Percentiles rank a stretch among this genome's conserved stretches.
These are phyloP conservation scores for Dysidea cf. avara DNA, from an alignment of 37 sponge, comb jelly and placozoan genomes.

Conservation along the genomic window DNA sequence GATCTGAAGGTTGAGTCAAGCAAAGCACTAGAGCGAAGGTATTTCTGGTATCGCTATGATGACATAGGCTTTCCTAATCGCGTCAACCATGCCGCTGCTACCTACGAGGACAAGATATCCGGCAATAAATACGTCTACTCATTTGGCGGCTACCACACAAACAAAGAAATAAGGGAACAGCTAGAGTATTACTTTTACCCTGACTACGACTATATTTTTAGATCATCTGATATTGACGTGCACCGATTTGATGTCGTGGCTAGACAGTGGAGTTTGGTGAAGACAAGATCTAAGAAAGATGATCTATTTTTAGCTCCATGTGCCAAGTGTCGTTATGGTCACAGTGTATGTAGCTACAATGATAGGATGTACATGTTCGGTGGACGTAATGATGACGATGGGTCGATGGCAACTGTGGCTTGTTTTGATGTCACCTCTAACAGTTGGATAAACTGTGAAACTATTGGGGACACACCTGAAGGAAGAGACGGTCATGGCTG, in stretches of 20 bases:
- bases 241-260: slow-evolving; percentile 32
- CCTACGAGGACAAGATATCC: neutral
- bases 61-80: slow-evolving; percentile 70
- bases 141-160: slow-evolving; percentile 77
- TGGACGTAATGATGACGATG: slow-evolving; percentile 80
- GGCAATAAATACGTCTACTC: slow-evolving; percentile 47
- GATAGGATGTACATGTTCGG: slow-evolving; percentile 79
- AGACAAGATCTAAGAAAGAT: neutral
- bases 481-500: slow-evolving; percentile 71
- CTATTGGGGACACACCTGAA: slow-evolving; percentile 15
- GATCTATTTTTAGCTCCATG: no score
- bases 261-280: neutral
- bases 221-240: slow-evolving; percentile 59
- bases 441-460: slow-evolving; percentile 43
- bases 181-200: slow-evolving; percentile 6
- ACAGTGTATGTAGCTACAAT: slow-evolving; percentile 52
- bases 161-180: slow-evolving; percentile 40
- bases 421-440: slow-evolving; percentile 53
- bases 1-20: no score
- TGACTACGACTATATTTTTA: slow-evolving; percentile 36
- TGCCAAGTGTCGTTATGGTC: slow-evolving; percentile 59
- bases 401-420: slow-evolving; percentile 49
- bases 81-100: slow-evolving; percentile 72
- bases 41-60: slow-evolving; percentile 40
- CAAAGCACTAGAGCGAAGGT: slow-evolving; percentile 2